A percentile compares a stretch with the other conserved stretches of the same genome.
Evolutionary conservation across 1,140 invertebrate species (phyloP).

Genomic region (Psilanteris sp.): DNA sequence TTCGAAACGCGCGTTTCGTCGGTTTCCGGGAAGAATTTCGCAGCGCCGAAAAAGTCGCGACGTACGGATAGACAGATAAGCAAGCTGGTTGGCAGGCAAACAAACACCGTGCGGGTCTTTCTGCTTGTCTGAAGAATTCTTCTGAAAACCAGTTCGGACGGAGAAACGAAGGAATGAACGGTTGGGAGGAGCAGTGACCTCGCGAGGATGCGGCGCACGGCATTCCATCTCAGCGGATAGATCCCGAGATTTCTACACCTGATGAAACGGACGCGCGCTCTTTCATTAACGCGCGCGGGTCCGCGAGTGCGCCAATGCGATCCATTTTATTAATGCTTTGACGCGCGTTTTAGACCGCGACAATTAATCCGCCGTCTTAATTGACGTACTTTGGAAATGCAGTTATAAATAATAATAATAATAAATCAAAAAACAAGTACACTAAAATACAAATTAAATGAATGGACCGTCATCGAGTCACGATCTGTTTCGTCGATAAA

Average conservation of each 20-base stretch:
- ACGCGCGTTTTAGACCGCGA: too few relatives aligned
- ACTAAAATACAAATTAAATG: too few relatives aligned
- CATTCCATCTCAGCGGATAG: slow-evolving; percentile 51
- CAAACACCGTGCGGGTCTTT: slow-evolving; percentile 32
- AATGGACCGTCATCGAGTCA: too few relatives aligned
- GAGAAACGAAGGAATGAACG: slow-evolving; percentile 43
- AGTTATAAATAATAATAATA: too few relatives aligned
- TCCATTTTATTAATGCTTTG: too few relatives aligned
- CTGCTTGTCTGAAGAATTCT: slow-evolving; percentile 40
- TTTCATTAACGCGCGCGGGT: slow-evolving; percentile 30
- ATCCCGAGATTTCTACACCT: slow-evolving; percentile 59
- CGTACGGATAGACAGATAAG: slow-evolving; percentile 36
- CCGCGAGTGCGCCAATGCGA: background rate
- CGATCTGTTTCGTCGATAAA: too few relatives aligned
- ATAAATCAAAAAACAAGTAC: too few relatives aligned
- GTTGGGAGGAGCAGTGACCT: slow-evolving; percentile 58
- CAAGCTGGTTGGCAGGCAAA: slow-evolving; percentile 26
- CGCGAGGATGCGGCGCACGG: slow-evolving; percentile 50
- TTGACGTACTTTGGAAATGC: too few relatives aligned
- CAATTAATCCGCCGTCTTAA: too few relatives aligned
- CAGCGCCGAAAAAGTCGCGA: slow-evolving; percentile 23
- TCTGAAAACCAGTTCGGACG: slow-evolving; percentile 57
- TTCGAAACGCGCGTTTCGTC: background rate
- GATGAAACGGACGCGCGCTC: slow-evolving; percentile 35
- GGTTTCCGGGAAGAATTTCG: slow-evolving; percentile 16